Percentiles rank a stretch among this genome's conserved stretches.
Conservation (phyloP, 2,113 vertebrate species). For the Brachirus orientalis region DNA sequence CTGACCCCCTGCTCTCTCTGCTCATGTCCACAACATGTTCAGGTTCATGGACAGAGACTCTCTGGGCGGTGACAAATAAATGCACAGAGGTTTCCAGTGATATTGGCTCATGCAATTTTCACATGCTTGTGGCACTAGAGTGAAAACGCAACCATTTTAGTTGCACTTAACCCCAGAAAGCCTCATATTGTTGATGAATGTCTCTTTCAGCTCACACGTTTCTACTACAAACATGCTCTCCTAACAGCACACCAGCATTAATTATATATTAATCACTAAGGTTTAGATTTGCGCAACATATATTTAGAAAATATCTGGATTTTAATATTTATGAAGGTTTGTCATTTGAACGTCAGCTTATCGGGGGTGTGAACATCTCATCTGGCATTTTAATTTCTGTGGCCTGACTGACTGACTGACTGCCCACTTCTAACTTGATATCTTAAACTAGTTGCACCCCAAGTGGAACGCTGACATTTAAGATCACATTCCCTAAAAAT, state of each 20-base stretch:
- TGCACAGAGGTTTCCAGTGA: not conserved
- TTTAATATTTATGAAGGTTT: not conserved
- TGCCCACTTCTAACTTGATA: conserved; percentile 35
- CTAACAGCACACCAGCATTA: too few species aligned
- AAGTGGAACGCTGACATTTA: conserved; percentile 77
- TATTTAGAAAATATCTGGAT: not conserved
- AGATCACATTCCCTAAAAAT: conserved; percentile 75
- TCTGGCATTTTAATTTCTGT: not conserved
- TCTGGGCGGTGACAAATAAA: not conserved
- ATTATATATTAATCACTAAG: not conserved
- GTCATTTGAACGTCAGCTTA: not conserved
- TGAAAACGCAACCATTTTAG: too few species aligned
- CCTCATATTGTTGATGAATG: too few species aligned
- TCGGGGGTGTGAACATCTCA: not conserved
- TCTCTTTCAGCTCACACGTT: not conserved
- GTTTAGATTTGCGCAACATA: not conserved
- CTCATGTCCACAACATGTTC: not conserved
- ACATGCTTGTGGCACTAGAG: not conserved
- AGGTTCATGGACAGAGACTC: conserved; percentile 22
- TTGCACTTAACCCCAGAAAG: too few species aligned
- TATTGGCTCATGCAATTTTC: not conserved
- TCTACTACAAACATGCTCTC: not conserved
- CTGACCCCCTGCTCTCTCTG: not conserved
- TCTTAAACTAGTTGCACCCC: conserved; percentile 42
- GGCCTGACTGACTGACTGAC: conserved; percentile 4